Base-by-base conservation (phyloP, 2,113 vertebrate species). In the Phaethornis superciliosus region DNA sequence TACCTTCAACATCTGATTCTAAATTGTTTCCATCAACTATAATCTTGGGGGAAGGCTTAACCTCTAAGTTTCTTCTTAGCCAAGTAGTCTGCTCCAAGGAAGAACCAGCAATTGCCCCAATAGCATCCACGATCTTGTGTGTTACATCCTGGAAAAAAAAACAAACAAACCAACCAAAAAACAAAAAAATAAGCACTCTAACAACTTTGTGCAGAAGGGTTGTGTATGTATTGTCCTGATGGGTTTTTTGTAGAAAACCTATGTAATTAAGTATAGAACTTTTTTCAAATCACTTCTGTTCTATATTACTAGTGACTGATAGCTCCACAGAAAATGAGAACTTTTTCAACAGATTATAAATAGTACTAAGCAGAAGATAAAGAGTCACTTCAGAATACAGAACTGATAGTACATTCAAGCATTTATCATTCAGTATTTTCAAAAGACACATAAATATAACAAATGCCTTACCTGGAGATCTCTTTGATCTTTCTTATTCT, bases 51-150 rank as follows among this genome's bases (percentile, higher is more conserved):
- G 99, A 99, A 59, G 99, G 98, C 80, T 99, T 99, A 90, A 99
- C 99, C 96, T 99, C 99, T 80, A 99, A 97, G 96, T 99, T 99
- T 89, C 99, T 98, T 91, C 99, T 98, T 65, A 99, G 96, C 99
- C 99, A 99, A 3, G 99, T 99, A 58, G 99, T 99, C 95, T 99
- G 99, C 75, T 99, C 99, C 97, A 99, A 97, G 94, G 99, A 99
- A 55, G 99, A 99, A 40, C 99, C 99, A 70, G 99, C 99, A 55
- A 99, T 98, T 8, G 98, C 99, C 40, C 98, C 99, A 32, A 99
- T 98, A 78, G 99, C 99, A 97, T 99, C 99, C 81, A 99, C 99
- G 71, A 99, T 98, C 97, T 99, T 99, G 96, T 99, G 99, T 8
- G 99, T 99, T 76, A 99, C 99, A 52, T 99, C 99, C 99, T 99